Base-by-base conservation (phyloP, 2,888 invertebrate genomes). In the Callimorpha dominula region DNA sequence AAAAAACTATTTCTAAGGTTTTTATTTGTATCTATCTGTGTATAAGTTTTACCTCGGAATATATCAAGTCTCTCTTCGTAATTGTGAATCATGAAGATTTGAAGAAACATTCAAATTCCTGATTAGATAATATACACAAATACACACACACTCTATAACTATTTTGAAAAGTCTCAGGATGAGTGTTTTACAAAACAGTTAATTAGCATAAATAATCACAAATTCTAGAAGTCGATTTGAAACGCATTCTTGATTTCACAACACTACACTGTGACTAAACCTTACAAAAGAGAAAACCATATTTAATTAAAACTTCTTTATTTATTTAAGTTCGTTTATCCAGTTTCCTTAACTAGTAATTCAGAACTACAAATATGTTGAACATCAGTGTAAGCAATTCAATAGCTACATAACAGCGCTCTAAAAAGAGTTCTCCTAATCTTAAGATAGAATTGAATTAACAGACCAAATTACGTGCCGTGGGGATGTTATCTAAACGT, bases 401-500 rank as follows among this genome's bases (percentile, higher is more conserved):
- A 76, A 76, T 75, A 71, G 75, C 63, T 73, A 78, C 68, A 72
- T 75, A 76, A 77, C 77, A 74, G 75, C 60, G 74, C 71, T 71
- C 64, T 14, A 75, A 73, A 84, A 85, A 80, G 65, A 78, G 74
- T 78, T 81, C 73, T 76, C 68, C 81, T 85, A 85, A 87, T 87
- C 85, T 81, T 73, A 68, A 85, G 81, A 86, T 84, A 86, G 85
- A 90, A 87, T 88, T 89, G 88, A 90, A 89, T 90, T 87, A 86
- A 87, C 84, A 83, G 87, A 83, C 88, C 86, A 90, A 90, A 90
- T 90, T 87, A 88, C 88, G 86, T 87, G 85, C 86, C 87, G 87
- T 86, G 83, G 90, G 91, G 91, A 92, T 93, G 90, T 93, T 93
- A 94, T 94, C 94, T 90, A 89, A 88, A 89, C 83, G 87, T 94